phyloP scores from a whole-genome alignment of 1,140 invertebrate genomes.

The Anastrepha obliqua region DNA sequence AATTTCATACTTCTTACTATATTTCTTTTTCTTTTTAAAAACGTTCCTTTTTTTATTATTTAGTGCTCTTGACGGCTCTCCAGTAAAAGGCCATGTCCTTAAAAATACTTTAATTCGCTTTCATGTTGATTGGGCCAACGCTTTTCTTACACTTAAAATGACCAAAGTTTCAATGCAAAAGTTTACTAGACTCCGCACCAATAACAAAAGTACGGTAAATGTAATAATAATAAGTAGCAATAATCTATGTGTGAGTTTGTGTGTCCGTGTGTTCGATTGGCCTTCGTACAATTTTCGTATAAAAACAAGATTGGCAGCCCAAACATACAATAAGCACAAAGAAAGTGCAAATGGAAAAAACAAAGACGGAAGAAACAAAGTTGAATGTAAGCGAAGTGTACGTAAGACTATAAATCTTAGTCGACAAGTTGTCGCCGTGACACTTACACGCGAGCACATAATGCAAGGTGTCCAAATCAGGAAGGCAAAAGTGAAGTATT shows the following conservation, averaged over 20 bases:
- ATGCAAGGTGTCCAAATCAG: too few species aligned
- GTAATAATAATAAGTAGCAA: not conserved
- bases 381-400: too few species aligned
- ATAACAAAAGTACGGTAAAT: not conserved
- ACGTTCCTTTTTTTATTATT: too few species aligned
- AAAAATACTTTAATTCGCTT: too few species aligned
- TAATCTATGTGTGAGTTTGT: not conserved
- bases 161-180: constrained; percentile 13
- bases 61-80: too few species aligned
- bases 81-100: too few species aligned
- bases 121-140: too few species aligned
- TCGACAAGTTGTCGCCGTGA: too few species aligned
- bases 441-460: too few species aligned
- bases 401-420: too few species aligned
- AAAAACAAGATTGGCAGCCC: not conserved
- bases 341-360: too few species aligned
- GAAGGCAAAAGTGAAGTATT: too few species aligned
- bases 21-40: not conserved
- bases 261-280: not conserved
- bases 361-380: not conserved
- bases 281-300: not conserved
- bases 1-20: not conserved
- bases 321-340: not conserved
- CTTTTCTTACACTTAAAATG: not conserved
- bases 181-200: not conserved